Evolutionary conservation across 2,888 invertebrate species (phyloP).

Genomic region (Philaethria dido): DNA sequence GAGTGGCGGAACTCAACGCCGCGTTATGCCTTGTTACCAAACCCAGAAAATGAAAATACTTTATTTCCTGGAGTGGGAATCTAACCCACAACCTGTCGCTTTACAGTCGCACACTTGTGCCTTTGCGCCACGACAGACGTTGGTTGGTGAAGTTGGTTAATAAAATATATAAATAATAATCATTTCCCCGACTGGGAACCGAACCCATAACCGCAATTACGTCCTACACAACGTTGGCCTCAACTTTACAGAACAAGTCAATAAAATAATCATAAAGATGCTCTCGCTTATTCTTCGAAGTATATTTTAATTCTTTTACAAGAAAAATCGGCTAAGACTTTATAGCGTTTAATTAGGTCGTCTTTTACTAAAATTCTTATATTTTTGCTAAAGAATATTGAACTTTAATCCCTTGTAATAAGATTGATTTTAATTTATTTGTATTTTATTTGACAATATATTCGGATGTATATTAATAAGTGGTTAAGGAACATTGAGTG

Average conservation of each 20-base stretch:
- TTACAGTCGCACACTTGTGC: too few relatives aligned
- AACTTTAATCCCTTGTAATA: constrained; percentile 7
- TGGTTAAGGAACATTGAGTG: constrained; percentile 25
- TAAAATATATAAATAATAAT: too few relatives aligned
- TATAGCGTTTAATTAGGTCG: constrained; percentile 58
- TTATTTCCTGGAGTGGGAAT: too few relatives aligned
- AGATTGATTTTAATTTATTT: background rate
- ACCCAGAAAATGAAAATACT: too few relatives aligned
- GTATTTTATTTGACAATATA: constrained; percentile 14
- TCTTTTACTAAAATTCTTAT: constrained; percentile 3
- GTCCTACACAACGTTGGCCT: background rate
- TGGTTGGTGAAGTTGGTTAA: too few relatives aligned
- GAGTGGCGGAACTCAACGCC: too few relatives aligned
- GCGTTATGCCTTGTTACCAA: too few relatives aligned
- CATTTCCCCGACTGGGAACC: too few relatives aligned
- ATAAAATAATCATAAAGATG: constrained; percentile 36
- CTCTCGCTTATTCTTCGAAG: constrained; percentile 39
- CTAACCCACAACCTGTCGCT: too few relatives aligned
- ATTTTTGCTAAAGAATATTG: background rate
- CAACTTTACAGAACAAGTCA: constrained; percentile 10
- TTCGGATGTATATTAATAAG: constrained; percentile 19
- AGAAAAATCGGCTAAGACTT: constrained; percentile 50
- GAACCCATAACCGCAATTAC: too few relatives aligned
- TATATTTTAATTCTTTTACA: constrained; percentile 43
- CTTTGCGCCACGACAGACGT: too few relatives aligned